phyloP scores from a whole-genome alignment of 2,888 invertebrate species.

The Isotomurus palustris region DNA sequence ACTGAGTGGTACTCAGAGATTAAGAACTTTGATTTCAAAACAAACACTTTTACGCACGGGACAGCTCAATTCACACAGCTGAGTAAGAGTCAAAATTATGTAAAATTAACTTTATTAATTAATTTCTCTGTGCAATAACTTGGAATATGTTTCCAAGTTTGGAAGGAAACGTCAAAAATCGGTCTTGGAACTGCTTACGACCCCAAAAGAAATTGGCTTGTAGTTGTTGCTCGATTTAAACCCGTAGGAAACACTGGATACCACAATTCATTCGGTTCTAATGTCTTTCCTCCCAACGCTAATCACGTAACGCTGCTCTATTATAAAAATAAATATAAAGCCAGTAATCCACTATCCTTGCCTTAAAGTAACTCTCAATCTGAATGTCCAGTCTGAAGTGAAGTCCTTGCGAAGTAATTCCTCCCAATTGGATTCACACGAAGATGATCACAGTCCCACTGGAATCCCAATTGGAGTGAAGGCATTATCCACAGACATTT shows the following conservation, averaged over 20 bases:
- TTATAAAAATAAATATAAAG: too few species aligned
- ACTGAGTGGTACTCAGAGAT: constrained; percentile 10
- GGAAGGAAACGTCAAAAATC: constrained; percentile 16
- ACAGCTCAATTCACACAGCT: constrained; percentile 25
- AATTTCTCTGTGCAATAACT: neutral
- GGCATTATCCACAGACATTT: too few species aligned
- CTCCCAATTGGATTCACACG: too few species aligned
- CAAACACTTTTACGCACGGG: neutral
- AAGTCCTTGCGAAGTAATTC: too few species aligned
- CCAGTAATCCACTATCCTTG: too few species aligned
- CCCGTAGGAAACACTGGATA: constrained; percentile 16
- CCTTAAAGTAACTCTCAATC: too few species aligned
- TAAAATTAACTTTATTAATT: neutral
- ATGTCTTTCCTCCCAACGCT: too few species aligned
- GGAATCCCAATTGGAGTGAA: too few species aligned
- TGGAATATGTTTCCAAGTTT: constrained; percentile 6
- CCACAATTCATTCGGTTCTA: constrained; percentile 5
- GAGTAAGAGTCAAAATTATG: neutral
- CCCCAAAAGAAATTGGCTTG: neutral
- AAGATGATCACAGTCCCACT: too few species aligned
- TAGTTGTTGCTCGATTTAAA: constrained; percentile 15
- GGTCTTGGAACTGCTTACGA: constrained; percentile 13
- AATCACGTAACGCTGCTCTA: too few species aligned
- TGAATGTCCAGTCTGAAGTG: too few species aligned
- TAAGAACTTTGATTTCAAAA: constrained; percentile 2